Evolutionary conservation across 37 sponge, comb jelly and placozoan species (phyloP).

Genomic region (Crambe crambe): DNA sequence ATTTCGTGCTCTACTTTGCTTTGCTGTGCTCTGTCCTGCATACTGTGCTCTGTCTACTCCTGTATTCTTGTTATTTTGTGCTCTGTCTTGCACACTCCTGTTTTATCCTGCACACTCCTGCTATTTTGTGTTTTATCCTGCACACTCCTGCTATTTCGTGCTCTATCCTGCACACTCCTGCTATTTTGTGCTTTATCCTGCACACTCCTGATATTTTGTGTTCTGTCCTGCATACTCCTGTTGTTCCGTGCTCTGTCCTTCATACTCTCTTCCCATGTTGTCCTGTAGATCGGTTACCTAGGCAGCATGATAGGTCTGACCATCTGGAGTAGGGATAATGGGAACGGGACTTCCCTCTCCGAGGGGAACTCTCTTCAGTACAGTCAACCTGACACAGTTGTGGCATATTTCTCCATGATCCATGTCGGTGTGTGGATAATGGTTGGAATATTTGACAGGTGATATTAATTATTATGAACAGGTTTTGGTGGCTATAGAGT

Average conservation of each 20-base stretch:
- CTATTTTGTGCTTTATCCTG: no score
- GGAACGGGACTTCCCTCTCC: not conserved
- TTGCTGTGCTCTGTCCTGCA: no score
- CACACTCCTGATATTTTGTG: no score
- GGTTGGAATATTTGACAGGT: conserved; percentile 53
- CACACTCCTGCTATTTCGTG: no score
- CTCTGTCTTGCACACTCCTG: no score
- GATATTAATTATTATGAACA: not conserved
- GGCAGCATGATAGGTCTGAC: conserved; percentile 24
- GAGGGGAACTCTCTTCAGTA: not conserved
- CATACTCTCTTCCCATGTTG: conserved; percentile 2
- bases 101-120: no score
- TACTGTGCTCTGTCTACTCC: no score
- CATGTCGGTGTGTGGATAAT: conserved; percentile 55
- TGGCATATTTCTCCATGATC: conserved; percentile 46
- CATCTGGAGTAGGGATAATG: not conserved
- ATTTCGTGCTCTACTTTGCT: no score
- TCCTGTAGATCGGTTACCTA: conserved; percentile 16
- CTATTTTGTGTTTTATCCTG: no score
- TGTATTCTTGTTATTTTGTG: no score
- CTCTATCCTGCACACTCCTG: no score
- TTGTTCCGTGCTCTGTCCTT: not conserved
- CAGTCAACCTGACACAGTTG: conserved; percentile 15
- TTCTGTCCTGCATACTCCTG: no score
- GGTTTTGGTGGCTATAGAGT: not conserved